phyloP scores from a whole-genome alignment of 2,113 vertebrate genomes.

The Rhineura floridana region DNA sequence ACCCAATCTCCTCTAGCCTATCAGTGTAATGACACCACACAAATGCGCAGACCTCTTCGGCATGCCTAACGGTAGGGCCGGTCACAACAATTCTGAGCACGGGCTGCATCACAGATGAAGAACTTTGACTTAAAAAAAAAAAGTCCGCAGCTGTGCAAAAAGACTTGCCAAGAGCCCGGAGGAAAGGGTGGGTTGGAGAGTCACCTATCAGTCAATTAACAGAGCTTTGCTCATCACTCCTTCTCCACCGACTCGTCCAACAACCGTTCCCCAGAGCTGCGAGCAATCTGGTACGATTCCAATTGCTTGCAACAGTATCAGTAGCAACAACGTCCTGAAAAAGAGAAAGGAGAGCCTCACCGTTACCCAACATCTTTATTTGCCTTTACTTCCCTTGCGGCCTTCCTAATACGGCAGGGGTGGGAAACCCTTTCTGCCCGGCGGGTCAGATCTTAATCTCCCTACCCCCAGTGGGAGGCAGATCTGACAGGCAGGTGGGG shows the following conservation, averaged over 20 bases:
- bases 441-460: no score
- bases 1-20: background rate
- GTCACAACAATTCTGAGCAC: background rate
- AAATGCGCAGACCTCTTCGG: background rate
- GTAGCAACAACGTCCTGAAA: background rate
- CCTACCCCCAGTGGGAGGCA: no score
- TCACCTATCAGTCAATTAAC: background rate
- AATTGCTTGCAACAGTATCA: background rate
- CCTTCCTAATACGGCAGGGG: no score
- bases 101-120: no score
- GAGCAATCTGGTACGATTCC: background rate
- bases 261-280: background rate
- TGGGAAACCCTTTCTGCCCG: no score
- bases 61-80: background rate
- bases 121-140: no score
- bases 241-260: background rate
- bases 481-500: no score
- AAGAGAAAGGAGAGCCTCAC: background rate
- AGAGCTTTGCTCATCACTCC: background rate
- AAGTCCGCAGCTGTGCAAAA: background rate
- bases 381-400: no score
- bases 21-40: background rate
- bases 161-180: background rate
- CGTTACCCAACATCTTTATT: background rate
- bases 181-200: background rate